Percentiles rank a stretch among this genome's conserved stretches.
These are phyloP conservation scores for Edolisoma coerulescens DNA, from an alignment of 2,113 vertebrate species.

Conservation along the genomic window DNA sequence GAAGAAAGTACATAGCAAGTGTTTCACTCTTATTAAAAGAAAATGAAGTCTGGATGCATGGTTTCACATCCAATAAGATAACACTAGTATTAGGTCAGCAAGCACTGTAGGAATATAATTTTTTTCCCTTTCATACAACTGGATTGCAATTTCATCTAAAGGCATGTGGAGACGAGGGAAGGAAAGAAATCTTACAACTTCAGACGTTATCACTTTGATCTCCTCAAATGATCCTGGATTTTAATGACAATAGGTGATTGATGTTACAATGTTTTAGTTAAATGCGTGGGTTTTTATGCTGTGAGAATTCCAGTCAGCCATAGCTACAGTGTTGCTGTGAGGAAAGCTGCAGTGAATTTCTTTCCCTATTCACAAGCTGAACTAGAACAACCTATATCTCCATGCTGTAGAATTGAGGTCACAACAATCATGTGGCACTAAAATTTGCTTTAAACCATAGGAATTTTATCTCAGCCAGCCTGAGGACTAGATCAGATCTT, in stretches of 20 bases:
- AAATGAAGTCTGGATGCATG: constrained; percentile 23
- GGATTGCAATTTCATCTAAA: neutral
- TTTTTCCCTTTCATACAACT: neutral
- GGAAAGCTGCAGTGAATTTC: neutral
- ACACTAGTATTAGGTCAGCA: neutral
- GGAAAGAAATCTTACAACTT: neutral
- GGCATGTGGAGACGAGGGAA: neutral
- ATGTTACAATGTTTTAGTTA: constrained; percentile 8
- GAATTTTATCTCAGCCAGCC: neutral
- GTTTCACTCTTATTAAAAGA: constrained; percentile 12
- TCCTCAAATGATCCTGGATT: neutral
- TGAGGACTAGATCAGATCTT: neutral
- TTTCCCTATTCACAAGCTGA: neutral
- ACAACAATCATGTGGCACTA: neutral
- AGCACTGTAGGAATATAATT: neutral
- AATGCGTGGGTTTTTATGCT: neutral
- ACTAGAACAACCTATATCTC: neutral
- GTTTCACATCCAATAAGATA: constrained; percentile 47
- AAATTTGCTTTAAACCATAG: neutral
- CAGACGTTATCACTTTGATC: neutral
- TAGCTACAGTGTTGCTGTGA: neutral
- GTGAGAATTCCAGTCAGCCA: neutral
- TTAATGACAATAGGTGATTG: neutral
- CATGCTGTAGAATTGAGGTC: neutral
- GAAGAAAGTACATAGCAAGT: neutral